Base-by-base conservation (phyloP, 2,888 invertebrate species). In the Cryptosula pallasiana region DNA sequence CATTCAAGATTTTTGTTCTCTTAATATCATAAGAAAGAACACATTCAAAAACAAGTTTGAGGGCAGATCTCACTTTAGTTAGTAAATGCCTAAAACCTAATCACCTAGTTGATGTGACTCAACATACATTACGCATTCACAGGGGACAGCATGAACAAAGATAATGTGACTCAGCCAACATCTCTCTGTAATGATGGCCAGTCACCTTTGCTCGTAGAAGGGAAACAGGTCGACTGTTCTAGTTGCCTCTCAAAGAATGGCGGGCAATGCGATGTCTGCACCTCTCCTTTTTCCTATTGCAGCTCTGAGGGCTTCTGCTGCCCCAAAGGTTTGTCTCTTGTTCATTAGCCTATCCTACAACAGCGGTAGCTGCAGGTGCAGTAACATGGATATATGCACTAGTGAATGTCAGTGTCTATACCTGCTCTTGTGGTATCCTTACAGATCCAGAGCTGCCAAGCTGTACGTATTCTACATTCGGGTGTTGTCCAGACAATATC, bases 401-500 rank as follows among this genome's bases (percentile, higher is more conserved):
- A n/a, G n/a, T n/a, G n/a, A n/a, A n/a, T n/a, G n/a, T n/a, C n/a
- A n/a, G n/a, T n/a, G n/a, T n/a, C n/a, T n/a, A n/a, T n/a, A n/a
- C n/a, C n/a, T n/a, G 45, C 45, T 13, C 5, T 45, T 20, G 9
- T 45, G 45, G 45, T 45, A 45, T 45, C 45, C 45, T 45, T 29
- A 34, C 32, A 63, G 63, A 9, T 29, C 32, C 27, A 13, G 20
- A 27, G 2, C 63, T 63, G 2, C 63, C 63, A 3, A 32, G 13
- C 27, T 63, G 63, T 27, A 63, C 63, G n/a, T 63, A 63, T n/a
- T 29, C 63, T 34, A 9, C 13, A 32, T 63, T 63, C 32, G 63
- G 63, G 3, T 63, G 63, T n/a, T 63, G 63, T 34, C 63, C 63
- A 5, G 29, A 63, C 27, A 63, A 63, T n/a, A 63, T 5, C 32